Evolutionary conservation across 2,113 vertebrate genomes (phyloP).

Genomic region (Ophiodon elongatus): DNA sequence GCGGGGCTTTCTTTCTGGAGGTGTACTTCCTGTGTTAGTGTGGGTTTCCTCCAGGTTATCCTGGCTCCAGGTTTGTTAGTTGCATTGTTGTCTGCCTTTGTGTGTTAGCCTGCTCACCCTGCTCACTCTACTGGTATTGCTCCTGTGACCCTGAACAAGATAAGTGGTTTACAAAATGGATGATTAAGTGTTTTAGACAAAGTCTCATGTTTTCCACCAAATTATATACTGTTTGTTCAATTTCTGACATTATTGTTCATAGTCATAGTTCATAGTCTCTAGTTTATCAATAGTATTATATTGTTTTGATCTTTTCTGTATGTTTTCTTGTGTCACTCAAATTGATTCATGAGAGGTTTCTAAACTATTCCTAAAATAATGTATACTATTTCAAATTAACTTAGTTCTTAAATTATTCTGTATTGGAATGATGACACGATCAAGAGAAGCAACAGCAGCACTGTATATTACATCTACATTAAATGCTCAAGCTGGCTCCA

Average conservation of each 20-base stretch:
- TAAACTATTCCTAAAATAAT: background rate
- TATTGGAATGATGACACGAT: slow-evolving; percentile 1
- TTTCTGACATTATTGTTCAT: background rate
- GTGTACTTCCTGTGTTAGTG: background rate
- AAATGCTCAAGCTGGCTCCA: slow-evolving; percentile 35
- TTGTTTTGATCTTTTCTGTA: background rate
- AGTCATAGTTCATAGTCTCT: background rate
- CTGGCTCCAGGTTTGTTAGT: background rate
- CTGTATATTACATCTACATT: slow-evolving; percentile 6
- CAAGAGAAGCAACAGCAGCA: slow-evolving; percentile 18
- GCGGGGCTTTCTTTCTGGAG: background rate
- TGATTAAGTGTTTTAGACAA: slow-evolving; percentile 1
- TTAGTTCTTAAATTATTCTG: background rate
- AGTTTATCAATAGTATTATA: background rate
- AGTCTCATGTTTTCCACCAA: background rate
- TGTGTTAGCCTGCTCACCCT: background rate
- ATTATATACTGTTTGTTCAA: background rate
- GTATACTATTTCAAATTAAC: slow-evolving; percentile 1
- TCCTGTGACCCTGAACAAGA: slow-evolving; percentile 1
- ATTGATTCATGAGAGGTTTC: background rate
- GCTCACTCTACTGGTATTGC: background rate
- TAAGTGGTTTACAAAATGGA: background rate
- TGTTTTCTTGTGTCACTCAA: background rate
- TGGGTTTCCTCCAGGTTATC: background rate
- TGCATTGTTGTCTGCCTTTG: background rate